These are phyloP conservation scores for Minunthozetes semirufus DNA, from an alignment of 2,888 invertebrate genomes.

Conservation along the genomic window DNA sequence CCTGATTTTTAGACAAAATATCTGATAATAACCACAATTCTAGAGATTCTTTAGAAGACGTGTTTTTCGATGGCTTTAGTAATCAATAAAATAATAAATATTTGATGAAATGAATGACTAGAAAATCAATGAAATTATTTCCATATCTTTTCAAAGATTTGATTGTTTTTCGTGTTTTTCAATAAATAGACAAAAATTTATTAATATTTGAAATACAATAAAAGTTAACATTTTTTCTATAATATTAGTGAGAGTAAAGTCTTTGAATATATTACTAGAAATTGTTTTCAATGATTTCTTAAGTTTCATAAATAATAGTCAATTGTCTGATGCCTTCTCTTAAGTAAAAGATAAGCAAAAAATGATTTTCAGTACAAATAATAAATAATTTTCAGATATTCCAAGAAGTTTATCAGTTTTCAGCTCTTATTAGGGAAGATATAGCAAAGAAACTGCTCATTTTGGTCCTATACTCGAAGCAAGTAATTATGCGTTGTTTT, in stretches of 20 bases:
- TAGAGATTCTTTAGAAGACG: not conserved
- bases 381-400: not conserved
- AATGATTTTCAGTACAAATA: not conserved
- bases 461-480: too few species aligned
- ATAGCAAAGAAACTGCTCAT: too few species aligned
- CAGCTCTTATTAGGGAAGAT: too few species aligned
- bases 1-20: too few species aligned
- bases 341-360: not conserved
- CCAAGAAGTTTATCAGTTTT: too few species aligned
- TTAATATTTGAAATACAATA: slow-evolving; percentile 9
- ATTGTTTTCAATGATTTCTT: not conserved
- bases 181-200: slow-evolving; percentile 23
- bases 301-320: not conserved
- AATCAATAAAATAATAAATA: not conserved
- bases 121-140: slow-evolving; percentile 4
- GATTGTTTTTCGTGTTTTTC: not conserved
- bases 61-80: not conserved
- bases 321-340: not conserved
- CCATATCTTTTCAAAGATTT: not conserved
- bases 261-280: not conserved
- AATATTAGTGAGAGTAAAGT: not conserved
- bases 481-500: too few species aligned
- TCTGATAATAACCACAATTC: too few species aligned
- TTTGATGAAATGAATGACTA: not conserved
- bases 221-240: slow-evolving; percentile 23